Percentiles rank a stretch among this genome's conserved stretches.
Conservation (phyloP, 2,888 invertebrate species). For the Lithophane socia region DNA sequence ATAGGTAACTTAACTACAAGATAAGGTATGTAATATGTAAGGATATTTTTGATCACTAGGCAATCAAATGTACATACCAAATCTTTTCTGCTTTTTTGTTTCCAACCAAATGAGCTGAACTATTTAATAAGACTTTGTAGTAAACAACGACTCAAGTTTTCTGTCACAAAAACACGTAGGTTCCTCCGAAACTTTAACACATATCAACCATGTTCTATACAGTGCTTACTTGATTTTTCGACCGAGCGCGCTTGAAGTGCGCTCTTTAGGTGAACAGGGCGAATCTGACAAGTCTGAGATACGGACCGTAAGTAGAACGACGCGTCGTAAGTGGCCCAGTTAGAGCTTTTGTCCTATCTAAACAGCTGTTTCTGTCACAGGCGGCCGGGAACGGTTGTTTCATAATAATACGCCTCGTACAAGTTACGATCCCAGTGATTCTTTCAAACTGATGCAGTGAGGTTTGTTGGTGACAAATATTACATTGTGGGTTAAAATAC, state of each 20-base stretch:
- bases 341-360: conserved; percentile 83
- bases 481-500: background rate
- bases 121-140: background rate
- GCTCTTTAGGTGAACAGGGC: conserved; percentile 48
- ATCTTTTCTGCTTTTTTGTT: background rate
- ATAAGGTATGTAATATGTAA: background rate
- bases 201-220: conserved; percentile 1
- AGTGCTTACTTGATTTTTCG: conserved; percentile 49
- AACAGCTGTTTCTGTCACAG: conserved; percentile 79
- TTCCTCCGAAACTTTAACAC: background rate
- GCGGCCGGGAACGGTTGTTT: conserved; percentile 61
- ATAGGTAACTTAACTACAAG: background rate
- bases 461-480: conserved; percentile 16
- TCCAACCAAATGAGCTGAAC: background rate
- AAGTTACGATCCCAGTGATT: conserved; percentile 50
- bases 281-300: conserved; percentile 62
- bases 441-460: conserved; percentile 35
- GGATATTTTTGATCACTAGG: background rate
- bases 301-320: conserved; percentile 70
- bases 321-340: conserved; percentile 79
- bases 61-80: background rate
- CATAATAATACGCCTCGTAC: conserved; percentile 51
- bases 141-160: background rate
- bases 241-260: conserved; percentile 42
- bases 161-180: background rate